These are phyloP conservation scores for Strigops habroptila DNA, from an alignment of 2,113 vertebrate species.

Conservation along the genomic window DNA sequence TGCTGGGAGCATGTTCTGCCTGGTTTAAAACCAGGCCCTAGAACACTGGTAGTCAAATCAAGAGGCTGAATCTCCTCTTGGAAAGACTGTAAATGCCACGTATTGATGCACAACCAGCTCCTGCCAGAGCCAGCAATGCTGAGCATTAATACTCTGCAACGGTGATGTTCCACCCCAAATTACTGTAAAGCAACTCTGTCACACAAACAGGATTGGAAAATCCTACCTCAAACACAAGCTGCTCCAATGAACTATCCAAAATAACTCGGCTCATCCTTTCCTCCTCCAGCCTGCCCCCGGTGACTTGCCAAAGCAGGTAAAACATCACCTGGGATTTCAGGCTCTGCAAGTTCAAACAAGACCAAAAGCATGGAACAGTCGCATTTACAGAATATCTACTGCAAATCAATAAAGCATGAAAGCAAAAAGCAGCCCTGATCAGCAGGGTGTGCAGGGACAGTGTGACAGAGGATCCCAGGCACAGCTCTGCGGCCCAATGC, in stretches of 20 bases:
- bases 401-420: neutral
- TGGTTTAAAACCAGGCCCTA: neutral
- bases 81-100: neutral
- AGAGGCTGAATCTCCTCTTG: neutral
- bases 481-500: fast-evolving
- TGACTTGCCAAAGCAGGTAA: neutral
- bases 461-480: fast-evolving
- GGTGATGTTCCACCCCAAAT: neutral
- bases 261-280: neutral
- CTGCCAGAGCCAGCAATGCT: neutral
- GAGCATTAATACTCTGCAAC: neutral
- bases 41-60: neutral
- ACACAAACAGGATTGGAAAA: neutral
- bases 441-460: neutral
- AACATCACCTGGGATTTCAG: neutral
- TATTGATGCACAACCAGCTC: neutral
- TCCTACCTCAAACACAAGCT: neutral
- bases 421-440: neutral
- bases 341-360: neutral
- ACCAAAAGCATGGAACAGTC: neutral
- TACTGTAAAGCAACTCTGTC: neutral
- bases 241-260: neutral
- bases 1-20: neutral
- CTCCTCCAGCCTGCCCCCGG: neutral
- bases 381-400: neutral